These are phyloP conservation scores for Tribolium castaneum DNA, from an alignment of 1,140 invertebrate species.

Conservation along the genomic window DNA sequence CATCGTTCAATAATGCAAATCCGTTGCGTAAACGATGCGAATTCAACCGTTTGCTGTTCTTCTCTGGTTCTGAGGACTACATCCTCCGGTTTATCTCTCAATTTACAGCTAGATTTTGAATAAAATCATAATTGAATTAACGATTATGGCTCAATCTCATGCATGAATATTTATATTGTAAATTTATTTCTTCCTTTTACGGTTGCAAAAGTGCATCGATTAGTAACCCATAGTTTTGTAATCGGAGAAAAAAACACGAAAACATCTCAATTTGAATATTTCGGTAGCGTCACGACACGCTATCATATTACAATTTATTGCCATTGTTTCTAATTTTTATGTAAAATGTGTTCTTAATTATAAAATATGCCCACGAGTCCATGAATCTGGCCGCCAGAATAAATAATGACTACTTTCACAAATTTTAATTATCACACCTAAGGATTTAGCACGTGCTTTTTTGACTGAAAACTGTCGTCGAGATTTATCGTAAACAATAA, in stretches of 20 bases:
- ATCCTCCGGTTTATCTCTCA: neutral
- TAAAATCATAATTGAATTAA: neutral
- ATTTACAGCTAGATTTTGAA: neutral
- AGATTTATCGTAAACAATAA: neutral
- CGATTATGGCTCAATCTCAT: neutral
- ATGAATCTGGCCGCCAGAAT: neutral
- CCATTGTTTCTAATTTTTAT: neutral
- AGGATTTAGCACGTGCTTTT: neutral
- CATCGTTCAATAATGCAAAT: slow-evolving; percentile 56
- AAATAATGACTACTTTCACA: neutral
- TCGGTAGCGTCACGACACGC: neutral
- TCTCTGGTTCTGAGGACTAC: neutral
- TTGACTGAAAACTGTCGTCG: neutral
- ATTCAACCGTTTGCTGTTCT: neutral
- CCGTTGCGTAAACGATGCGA: slow-evolving; percentile 47
- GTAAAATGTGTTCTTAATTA: neutral
- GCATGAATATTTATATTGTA: slow-evolving; percentile 14
- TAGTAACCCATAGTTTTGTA: slow-evolving; percentile 9
- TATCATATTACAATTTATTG: slow-evolving; percentile 26
- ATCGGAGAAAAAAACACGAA: neutral
- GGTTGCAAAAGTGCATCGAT: slow-evolving; percentile 8
- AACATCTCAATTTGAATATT: slow-evolving; percentile 25
- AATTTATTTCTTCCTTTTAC: slow-evolving; percentile 11
- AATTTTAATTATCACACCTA: neutral
- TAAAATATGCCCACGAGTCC: neutral